These are phyloP conservation scores for Spea multiplicata DNA, from an alignment of 2,113 vertebrate species.

Conservation along the genomic window DNA sequence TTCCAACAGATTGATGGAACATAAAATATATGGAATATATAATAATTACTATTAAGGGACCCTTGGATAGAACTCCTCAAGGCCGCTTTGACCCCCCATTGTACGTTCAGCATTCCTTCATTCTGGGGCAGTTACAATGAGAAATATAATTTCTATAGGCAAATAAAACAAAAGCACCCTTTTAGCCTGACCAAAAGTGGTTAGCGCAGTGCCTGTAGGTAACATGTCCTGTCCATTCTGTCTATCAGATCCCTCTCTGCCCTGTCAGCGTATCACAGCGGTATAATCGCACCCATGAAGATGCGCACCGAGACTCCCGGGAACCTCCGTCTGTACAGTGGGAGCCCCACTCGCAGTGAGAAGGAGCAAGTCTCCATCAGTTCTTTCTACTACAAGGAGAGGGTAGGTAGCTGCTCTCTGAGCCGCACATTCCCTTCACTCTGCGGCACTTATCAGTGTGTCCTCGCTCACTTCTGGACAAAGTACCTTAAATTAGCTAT, in stretches of 20 bases:
- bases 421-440: background rate
- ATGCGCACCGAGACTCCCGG: constrained; percentile 91
- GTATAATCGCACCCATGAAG: constrained; percentile 93
- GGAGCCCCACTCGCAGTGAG: constrained; percentile 89
- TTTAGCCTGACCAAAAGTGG: too few relatives aligned
- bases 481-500: background rate
- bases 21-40: too few relatives aligned
- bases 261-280: constrained; percentile 91
- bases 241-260: constrained; percentile 85
- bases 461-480: background rate
- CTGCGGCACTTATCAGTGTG: background rate
- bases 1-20: too few relatives aligned
- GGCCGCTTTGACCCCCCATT: too few relatives aligned
- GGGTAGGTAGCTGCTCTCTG: constrained; percentile 69
- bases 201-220: background rate
- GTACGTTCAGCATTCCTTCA: too few relatives aligned
- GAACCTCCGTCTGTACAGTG: constrained; percentile 86
- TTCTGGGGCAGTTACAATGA: too few relatives aligned
- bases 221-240: background rate
- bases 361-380: constrained; percentile 97
- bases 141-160: too few relatives aligned
- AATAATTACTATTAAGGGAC: too few relatives aligned
- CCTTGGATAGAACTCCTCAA: too few relatives aligned
- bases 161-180: too few relatives aligned
- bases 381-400: constrained; percentile 98